Percentiles rank a stretch among this genome's conserved stretches.
Evolutionary conservation across 2,797 vertebrate species (phyloP).

Genomic region (Molossus alvarezi): DNA sequence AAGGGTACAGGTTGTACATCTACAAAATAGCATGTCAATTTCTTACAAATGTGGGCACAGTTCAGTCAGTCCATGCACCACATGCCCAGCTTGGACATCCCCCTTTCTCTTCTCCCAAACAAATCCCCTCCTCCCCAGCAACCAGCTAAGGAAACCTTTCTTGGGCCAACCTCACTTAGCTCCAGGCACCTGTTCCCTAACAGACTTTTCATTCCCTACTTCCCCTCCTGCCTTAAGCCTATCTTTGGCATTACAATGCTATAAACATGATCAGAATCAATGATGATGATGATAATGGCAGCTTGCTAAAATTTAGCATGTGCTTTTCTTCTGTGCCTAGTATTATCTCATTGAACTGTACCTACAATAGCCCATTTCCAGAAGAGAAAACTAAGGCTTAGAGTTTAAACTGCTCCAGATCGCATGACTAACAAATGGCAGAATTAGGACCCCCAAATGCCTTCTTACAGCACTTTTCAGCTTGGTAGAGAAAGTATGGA

Average conservation of each 20-base stretch:
- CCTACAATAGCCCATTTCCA: constrained; percentile 1
- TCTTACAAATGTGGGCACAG: neutral
- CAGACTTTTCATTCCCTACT: neutral
- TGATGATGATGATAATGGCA: neutral
- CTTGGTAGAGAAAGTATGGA: neutral
- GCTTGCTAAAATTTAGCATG: neutral
- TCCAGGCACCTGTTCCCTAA: neutral
- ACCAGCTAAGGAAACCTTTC: neutral
- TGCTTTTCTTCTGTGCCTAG: neutral
- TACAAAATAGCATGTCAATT: fast-evolving
- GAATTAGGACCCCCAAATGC: neutral
- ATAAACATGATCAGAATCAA: neutral
- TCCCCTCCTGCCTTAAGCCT: neutral
- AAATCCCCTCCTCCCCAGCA: neutral
- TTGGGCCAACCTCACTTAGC: neutral
- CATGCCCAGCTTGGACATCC: neutral
- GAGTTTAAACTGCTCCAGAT: neutral
- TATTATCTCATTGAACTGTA: neutral
- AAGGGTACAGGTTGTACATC: neutral
- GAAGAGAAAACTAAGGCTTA: constrained; percentile 25
- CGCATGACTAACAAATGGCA: constrained; percentile 1
- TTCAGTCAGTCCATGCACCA: neutral
- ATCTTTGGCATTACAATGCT: neutral
- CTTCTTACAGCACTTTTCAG: neutral
- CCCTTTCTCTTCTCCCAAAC: neutral